phyloP scores from a whole-genome alignment of 2,113 vertebrate species.

The pig (Sus scrofa) region DNA sequence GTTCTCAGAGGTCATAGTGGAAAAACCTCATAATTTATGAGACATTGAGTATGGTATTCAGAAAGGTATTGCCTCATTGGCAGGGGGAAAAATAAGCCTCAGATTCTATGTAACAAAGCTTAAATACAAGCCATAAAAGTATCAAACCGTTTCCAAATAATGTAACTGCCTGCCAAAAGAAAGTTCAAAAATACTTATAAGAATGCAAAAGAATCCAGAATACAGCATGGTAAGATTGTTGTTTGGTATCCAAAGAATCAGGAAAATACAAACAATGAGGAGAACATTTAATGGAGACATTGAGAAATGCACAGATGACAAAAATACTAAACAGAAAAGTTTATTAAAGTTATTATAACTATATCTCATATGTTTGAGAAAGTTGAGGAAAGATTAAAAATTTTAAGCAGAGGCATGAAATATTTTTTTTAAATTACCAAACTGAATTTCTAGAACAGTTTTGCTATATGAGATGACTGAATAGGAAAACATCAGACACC shows the following conservation, averaged over 20 bases:
- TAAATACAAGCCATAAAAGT: not conserved
- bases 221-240: not conserved
- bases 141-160: not conserved
- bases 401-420: not conserved
- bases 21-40: not conserved
- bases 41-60: not conserved
- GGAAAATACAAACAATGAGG: not conserved
- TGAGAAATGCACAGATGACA: not conserved
- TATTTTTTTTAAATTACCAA: not conserved
- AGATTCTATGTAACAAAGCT: not conserved
- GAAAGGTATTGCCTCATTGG: not conserved
- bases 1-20: not conserved
- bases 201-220: not conserved
- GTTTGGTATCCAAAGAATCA: not conserved
- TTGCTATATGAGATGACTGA: not conserved
- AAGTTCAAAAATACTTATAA: not conserved
- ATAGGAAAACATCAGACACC: not conserved
- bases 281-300: not conserved
- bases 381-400: not conserved
- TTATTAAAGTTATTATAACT: not conserved
- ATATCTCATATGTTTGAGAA: not conserved
- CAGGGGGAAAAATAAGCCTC: not conserved
- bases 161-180: not conserved
- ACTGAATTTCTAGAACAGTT: not conserved
- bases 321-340: not conserved